Evolutionary conservation across 2,113 vertebrate genomes (phyloP).

Genomic region (Aramus guarauna): DNA sequence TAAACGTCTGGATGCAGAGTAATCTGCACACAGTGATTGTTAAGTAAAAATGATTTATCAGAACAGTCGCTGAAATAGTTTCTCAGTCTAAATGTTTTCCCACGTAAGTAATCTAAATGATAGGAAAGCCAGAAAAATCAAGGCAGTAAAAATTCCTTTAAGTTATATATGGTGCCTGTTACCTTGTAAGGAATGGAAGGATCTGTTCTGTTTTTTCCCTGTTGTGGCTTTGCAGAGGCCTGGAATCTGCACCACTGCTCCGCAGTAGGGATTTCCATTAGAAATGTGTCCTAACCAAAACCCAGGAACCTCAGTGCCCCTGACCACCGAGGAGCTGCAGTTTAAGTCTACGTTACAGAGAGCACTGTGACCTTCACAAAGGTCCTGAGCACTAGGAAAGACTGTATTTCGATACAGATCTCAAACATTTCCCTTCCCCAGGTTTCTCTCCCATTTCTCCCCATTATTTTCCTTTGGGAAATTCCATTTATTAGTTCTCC

Average conservation of each 20-base stretch:
- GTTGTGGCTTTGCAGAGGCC: fast-evolving
- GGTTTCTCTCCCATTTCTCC: neutral
- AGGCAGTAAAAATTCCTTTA: neutral
- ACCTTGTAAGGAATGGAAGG: neutral
- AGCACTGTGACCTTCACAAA: neutral
- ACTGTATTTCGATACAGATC: neutral
- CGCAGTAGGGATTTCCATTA: neutral
- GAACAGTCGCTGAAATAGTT: neutral
- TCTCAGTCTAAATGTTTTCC: neutral
- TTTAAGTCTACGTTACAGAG: neutral
- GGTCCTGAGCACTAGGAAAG: neutral
- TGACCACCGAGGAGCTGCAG: neutral
- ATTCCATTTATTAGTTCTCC: neutral
- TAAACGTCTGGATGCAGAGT: neutral
- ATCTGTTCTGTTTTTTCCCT: neutral
- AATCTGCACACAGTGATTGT: neutral
- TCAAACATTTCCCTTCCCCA: neutral
- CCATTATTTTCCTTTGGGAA: neutral
- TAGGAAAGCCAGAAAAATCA: neutral
- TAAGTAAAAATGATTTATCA: neutral
- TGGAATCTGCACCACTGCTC: neutral
- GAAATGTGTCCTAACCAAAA: neutral
- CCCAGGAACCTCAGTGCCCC: neutral
- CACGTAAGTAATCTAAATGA: neutral
- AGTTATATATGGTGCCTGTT: neutral